Evolutionary conservation across 2,888 invertebrate species (phyloP).

Genomic region (Neuroscelio doddi): DNA sequence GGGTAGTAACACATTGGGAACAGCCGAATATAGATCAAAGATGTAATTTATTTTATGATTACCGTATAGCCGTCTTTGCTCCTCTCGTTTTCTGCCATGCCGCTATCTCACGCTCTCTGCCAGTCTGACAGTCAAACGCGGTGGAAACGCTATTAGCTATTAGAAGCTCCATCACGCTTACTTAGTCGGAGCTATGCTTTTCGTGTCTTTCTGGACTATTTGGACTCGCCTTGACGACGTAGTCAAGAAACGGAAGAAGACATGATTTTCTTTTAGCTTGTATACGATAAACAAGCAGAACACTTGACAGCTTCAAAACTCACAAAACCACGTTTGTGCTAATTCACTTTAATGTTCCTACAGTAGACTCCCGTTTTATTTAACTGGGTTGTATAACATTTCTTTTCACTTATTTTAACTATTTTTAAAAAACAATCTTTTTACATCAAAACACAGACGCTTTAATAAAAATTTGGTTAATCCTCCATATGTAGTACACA

Average conservation of each 20-base stretch:
- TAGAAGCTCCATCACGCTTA: constrained; percentile 48
- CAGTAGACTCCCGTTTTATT: constrained; percentile 1
- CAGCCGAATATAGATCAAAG: constrained; percentile 68
- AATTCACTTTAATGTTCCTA: constrained; percentile 1
- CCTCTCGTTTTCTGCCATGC: constrained; percentile 14
- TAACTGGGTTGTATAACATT: too few relatives aligned
- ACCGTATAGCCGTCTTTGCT: constrained; percentile 43
- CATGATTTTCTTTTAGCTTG: not conserved
- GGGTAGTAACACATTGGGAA: constrained; percentile 10
- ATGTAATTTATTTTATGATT: constrained; percentile 67
- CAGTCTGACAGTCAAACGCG: constrained; percentile 48
- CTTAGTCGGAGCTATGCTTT: constrained; percentile 3
- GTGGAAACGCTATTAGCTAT: constrained; percentile 60
- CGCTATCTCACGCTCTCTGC: constrained; percentile 32
- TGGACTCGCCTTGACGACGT: constrained; percentile 6
- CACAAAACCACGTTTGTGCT: not conserved
- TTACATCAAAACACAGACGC: too few relatives aligned
- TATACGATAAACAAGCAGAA: not conserved
- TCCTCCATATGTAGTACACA: too few relatives aligned
- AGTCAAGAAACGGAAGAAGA: not conserved
- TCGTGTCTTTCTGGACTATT: constrained; percentile 1
- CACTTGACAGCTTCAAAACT: not conserved
- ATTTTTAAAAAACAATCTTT: too few relatives aligned
- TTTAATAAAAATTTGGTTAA: too few relatives aligned
- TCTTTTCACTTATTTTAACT: too few relatives aligned